These are phyloP conservation scores for Chaetops frenatus DNA, from an alignment of 2,113 vertebrate genomes.

Conservation along the genomic window DNA sequence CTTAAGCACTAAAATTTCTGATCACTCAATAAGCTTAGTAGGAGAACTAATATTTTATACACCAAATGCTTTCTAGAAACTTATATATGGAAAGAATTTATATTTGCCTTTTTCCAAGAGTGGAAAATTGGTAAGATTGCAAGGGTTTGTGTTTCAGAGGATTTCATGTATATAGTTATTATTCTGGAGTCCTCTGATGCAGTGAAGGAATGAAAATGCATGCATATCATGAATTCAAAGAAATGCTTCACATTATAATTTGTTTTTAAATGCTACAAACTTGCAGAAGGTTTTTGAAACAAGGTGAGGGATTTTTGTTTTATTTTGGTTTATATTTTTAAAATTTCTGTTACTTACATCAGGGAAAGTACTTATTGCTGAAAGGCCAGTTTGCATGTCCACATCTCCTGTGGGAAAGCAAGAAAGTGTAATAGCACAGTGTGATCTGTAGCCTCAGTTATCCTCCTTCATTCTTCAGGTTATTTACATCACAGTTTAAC, in stretches of 20 bases:
- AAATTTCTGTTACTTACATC: not conserved
- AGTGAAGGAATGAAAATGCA: fast-evolving
- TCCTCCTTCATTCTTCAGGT: not conserved
- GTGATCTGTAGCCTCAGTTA: not conserved
- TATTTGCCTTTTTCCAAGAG: not conserved
- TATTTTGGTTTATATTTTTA: not conserved
- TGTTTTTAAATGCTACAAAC: not conserved
- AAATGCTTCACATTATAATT: not conserved
- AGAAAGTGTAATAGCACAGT: not conserved
- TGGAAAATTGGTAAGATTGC: not conserved
- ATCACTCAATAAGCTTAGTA: not conserved
- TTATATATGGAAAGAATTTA: not conserved
- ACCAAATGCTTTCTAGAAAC: constrained; percentile 24
- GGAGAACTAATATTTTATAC: not conserved
- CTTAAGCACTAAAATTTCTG: not conserved
- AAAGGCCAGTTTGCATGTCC: not conserved
- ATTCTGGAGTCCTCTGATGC: not conserved
- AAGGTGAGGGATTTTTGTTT: not conserved
- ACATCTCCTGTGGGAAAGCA: not conserved
- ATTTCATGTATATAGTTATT: not conserved
- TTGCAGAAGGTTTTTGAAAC: not conserved
- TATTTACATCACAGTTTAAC: not conserved
- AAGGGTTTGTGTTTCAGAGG: not conserved
- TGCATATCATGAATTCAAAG: not conserved
- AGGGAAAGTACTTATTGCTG: not conserved